phyloP scores from a whole-genome alignment of 1,140 invertebrate genomes.

The Macrostomum lignano region DNA sequence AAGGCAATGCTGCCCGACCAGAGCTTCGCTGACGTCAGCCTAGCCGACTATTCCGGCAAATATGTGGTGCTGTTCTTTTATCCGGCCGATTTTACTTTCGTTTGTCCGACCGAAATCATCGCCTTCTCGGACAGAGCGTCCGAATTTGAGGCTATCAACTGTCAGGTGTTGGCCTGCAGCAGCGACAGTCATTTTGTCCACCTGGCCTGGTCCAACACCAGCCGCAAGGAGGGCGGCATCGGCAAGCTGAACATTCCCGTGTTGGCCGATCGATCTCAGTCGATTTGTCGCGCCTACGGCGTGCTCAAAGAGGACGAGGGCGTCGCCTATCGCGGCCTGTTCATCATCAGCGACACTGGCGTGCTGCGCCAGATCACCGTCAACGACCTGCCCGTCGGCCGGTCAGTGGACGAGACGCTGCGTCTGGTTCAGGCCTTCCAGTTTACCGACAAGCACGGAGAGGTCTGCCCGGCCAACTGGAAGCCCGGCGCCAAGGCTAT shows the following conservation, averaged over 20 bases:
- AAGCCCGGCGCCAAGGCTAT: constrained; percentile 47
- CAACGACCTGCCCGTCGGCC: constrained; percentile 8
- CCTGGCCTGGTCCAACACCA: constrained; percentile 46
- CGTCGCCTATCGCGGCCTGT: constrained; percentile 32
- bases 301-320: constrained; percentile 69
- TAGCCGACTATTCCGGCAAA: constrained; percentile 5
- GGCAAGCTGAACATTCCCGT: constrained; percentile 82
- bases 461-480: constrained; percentile 57
- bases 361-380: constrained; percentile 7
- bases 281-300: constrained; percentile 61
- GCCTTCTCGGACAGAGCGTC: constrained; percentile 66
- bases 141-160: constrained; percentile 52
- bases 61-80: constrained; percentile 7
- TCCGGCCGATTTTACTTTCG: constrained; percentile 38
- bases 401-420: constrained; percentile 8
- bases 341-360: constrained; percentile 7
- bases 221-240: constrained; percentile 72
- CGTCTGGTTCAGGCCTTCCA: constrained; percentile 8
- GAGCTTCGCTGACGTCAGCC: constrained; percentile 17
- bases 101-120: constrained; percentile 79
- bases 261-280: constrained; percentile 60
- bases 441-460: constrained; percentile 9
- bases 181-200: constrained; percentile 69
- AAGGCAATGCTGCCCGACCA: constrained; percentile 67
- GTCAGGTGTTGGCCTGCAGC: constrained; percentile 54